These are phyloP conservation scores for Sesamia nonagrioides DNA, from an alignment of 1,140 invertebrate species.

Conservation along the genomic window DNA sequence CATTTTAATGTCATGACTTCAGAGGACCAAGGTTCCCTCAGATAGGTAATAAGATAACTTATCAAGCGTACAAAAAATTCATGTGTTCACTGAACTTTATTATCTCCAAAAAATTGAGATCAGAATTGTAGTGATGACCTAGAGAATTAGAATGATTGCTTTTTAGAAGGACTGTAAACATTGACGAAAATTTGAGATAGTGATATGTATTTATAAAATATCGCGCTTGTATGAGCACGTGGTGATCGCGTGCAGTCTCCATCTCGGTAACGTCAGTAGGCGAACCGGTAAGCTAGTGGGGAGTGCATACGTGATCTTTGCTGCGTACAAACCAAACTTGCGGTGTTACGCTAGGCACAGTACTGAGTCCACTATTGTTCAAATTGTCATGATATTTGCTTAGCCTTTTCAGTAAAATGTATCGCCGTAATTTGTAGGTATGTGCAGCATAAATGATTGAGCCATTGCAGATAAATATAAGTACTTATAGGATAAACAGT, in stretches of 20 bases:
- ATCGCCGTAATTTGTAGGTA: not conserved
- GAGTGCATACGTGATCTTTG: slow-evolving; percentile 44
- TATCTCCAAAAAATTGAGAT: not conserved
- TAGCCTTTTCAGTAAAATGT: slow-evolving; percentile 12
- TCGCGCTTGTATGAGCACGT: slow-evolving; percentile 25
- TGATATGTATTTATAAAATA: slow-evolving; percentile 19
- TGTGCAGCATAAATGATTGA: not conserved
- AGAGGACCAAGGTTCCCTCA: slow-evolving; percentile 9
- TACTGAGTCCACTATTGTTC: slow-evolving; percentile 22
- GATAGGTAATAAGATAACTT: not conserved
- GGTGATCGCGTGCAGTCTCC: slow-evolving; percentile 29
- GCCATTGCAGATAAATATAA: no score
- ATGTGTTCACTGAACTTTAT: not conserved
- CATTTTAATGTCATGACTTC: slow-evolving; percentile 38
- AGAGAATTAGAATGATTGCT: not conserved
- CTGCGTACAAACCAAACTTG: slow-evolving; percentile 28
- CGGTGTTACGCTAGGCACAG: not conserved
- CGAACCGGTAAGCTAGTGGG: slow-evolving; percentile 37
- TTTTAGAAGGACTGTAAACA: not conserved
- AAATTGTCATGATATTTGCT: slow-evolving; percentile 6
- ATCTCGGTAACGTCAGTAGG: slow-evolving; percentile 32
- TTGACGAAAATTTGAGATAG: slow-evolving; percentile 14
- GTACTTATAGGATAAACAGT: no score
- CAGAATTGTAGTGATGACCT: not conserved
- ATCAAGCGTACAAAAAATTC: not conserved